These are phyloP conservation scores for Alloscopus bannaensis DNA, from an alignment of 2,888 invertebrate species.

Conservation along the genomic window DNA sequence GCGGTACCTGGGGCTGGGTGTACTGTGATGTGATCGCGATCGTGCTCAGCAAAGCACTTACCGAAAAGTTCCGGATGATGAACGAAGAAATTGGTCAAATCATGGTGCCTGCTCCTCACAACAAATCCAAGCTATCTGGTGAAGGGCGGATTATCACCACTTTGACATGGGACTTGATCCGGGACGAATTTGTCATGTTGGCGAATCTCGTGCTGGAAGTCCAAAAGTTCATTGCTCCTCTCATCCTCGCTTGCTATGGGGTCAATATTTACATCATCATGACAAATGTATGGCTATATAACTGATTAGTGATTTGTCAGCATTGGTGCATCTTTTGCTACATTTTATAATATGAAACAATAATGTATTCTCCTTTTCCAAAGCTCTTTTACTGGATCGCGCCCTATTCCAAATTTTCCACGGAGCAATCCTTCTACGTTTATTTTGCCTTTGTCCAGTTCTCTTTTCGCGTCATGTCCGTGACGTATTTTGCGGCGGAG, in stretches of 20 bases:
- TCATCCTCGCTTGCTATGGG: constrained; percentile 38
- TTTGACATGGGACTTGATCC: not conserved
- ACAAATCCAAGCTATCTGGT: not conserved
- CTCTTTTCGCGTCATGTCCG: constrained; percentile 20
- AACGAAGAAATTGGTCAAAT: constrained; percentile 17
- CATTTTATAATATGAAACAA: too few relatives aligned
- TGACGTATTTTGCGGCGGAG: constrained; percentile 45
- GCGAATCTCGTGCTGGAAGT: constrained; percentile 11
- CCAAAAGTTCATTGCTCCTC: constrained; percentile 28
- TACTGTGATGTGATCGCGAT: constrained; percentile 11
- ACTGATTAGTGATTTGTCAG: constrained; percentile 27
- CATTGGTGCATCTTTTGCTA: too few relatives aligned
- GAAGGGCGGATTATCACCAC: not conserved
- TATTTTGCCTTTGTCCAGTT: constrained; percentile 44
- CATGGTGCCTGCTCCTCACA: not conserved
- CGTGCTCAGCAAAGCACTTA: not conserved
- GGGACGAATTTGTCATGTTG: constrained; percentile 13
- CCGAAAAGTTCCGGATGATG: constrained; percentile 15
- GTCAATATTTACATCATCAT: constrained; percentile 27
- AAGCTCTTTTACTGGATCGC: constrained; percentile 41
- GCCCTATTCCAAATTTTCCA: constrained; percentile 17
- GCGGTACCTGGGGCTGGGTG: constrained; percentile 41
- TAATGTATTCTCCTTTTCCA: not conserved
- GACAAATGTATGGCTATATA: constrained; percentile 14
- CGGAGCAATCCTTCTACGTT: constrained; percentile 26